Base-by-base conservation (phyloP, 2,113 vertebrate species). In the Myodes glareolus region DNA sequence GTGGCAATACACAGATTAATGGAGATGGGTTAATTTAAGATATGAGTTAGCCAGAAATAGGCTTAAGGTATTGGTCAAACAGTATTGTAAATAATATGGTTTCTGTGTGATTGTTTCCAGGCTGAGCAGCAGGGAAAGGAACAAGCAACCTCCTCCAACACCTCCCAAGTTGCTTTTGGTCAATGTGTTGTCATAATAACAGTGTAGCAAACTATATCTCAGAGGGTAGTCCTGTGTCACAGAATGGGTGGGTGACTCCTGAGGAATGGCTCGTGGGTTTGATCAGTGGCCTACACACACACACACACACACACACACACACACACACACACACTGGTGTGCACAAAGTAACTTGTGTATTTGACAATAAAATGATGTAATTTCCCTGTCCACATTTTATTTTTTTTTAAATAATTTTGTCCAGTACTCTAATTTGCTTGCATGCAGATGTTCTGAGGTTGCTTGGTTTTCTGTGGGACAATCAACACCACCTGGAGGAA, bases 361-460 rank as follows among this genome's bases (percentile, higher is more conserved):
- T 63, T 85, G 36, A 82, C 75, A 90, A 90, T 73, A 88, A 95
- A 90, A 90, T 92, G 67, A 65, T n/a, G 84, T 75, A 10, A 58
- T 92, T 96, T 88, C 21, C 81, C 52, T 39, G 36, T 6, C 1
- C 50, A 82, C 47, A 61, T 82, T 92, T 96, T 81, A 91, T 10
- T 52, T 90, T 52, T 90, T 65, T 86, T 45, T 6, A 65, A 11
- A 19, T 87, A 61, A 65, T 92, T 27, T 27, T 95, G 31, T 39
- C 58, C 90, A 82, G 84, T 84, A 77, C 47, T 82, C 85, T 42
- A 78, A 89, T 96, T 82, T 91, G 78, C 77, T 82, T 91, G 78
- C 77, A 91, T 86, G 39, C 86, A n/a, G 72, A 8, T 73, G 55
- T 68, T 86, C 3, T 75, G 9, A 29, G 31, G 21, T 89, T 29